Evolutionary conservation across 2,888 invertebrate species (phyloP), one percentile per base, ranked within the genome.

Genomic region (Dolichomitus sp.): DNA sequence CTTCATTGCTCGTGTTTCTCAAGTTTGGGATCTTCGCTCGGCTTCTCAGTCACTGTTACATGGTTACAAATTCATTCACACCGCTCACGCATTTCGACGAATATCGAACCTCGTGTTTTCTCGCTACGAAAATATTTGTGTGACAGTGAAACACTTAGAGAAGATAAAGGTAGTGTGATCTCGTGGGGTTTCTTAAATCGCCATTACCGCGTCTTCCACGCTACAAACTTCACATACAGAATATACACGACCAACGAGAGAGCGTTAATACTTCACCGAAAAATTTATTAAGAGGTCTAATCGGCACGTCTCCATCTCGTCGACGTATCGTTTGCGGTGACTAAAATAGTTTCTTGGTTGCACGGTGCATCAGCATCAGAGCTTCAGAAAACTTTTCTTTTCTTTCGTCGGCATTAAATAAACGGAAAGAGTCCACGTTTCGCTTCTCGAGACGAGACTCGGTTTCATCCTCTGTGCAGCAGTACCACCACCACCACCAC

Each of bases 211-310:
- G 52, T 33, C 37, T 42, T 42, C 37, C 40, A 63, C 52, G 57
- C 61, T 74, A 30, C 33, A 48, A 61, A 12, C 1, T 14, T 68
- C 30, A 48, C 48, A 48, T 40, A 45, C 65, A 45, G 48, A 63
- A 83, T 45, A 68, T 68, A 63, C 66, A 66, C 54, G 40, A 70
- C 61, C 52, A 68, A 76, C 61, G 75, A 68, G 72, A 79, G 48
- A 48, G 19, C 70, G 76, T 72, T 73, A 80, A 80, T 83, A 79
- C 23, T 50, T 14, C 23, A 33, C n/a, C 68, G 70, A 66, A 45
- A 76, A 80, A 83, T 80, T 83, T 76, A 83, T 80, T 80, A 80
- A 80, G 79, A 80, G 75, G 48, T 72, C 79, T 80, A 83, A 83
- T 83, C 80, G 76, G 76, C 76, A 76, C 76, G 76, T 83, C 76